Evolutionary conservation across 2,888 invertebrate species (phyloP).

Genomic region (Loripinus fragilis): DNA sequence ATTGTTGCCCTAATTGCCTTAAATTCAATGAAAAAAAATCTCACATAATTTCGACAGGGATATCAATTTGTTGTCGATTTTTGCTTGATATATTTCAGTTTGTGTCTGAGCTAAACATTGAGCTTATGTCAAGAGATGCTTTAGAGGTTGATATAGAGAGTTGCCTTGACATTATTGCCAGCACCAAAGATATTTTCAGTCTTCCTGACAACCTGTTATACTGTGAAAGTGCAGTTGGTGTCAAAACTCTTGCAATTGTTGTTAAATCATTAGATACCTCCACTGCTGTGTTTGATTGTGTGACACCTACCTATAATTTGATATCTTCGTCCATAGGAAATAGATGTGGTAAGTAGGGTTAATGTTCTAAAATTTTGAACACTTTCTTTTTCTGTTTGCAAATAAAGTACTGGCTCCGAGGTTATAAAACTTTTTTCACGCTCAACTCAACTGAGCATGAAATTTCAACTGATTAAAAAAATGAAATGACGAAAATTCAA

Average conservation of each 20-base stretch:
- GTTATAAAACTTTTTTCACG: too few relatives aligned
- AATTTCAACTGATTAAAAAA: too few relatives aligned
- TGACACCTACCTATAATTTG: not conserved
- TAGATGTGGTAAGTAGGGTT: conserved; percentile 5
- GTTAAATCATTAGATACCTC: not conserved
- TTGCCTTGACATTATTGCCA: not conserved
- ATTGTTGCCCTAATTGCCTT: too few relatives aligned
- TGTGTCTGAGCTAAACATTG: not conserved
- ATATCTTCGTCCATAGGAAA: not conserved
- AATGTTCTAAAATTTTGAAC: too few relatives aligned
- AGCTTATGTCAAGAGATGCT: not conserved
- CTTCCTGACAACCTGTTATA: not conserved
- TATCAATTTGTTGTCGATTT: too few relatives aligned
- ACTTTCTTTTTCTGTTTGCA: too few relatives aligned
- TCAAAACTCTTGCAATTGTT: not conserved
- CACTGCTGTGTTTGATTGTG: not conserved
- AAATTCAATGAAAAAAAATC: too few relatives aligned
- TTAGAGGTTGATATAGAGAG: not conserved
- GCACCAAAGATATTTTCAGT: not conserved
- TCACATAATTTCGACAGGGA: too few relatives aligned
- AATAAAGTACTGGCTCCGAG: too few relatives aligned
- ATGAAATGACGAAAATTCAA: too few relatives aligned
- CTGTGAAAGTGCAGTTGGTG: not conserved
- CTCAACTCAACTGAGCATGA: too few relatives aligned
- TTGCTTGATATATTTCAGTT: conserved; percentile 17